Base-by-base conservation (phyloP, 2,888 invertebrate genomes). In the Drosophila nigritarsus region DNA sequence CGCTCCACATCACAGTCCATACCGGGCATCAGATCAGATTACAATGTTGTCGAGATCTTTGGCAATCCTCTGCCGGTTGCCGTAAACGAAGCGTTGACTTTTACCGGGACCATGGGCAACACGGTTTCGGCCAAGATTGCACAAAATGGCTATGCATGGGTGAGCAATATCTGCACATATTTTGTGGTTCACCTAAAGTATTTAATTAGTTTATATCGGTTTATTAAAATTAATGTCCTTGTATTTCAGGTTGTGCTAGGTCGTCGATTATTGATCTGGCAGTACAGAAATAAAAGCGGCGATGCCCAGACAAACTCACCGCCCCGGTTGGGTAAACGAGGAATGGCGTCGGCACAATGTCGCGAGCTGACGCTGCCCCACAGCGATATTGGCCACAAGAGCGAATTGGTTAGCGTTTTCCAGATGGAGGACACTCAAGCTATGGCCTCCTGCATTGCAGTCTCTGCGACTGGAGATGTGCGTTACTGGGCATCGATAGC, bases 401-500 rank as follows among this genome's bases (percentile, higher is more conserved):
- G 98, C 0, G 96, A 98, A 68, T 94, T 98, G 20, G 96, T 97
- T 1, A 95, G 95, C 32, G 95, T 98, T 0, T 97, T 96, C 91
- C 94, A 95, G 18, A 93, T 94, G 3, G 93, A 93, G 51, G 94
- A 55, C 11, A 38, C 94, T 1, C 94, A 94, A 74, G 94, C 95
- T 91, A 95, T 96, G 92, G 97, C 98, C 11, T 96, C 97, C 0
- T 98, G 98, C 89, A 95, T 99, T 82, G 98, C 98, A 20, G 97
- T 98, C 1, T 98, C 98, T 0, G 98, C 98, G 0, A 98, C 98
- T 91, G 99, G 98, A 40, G 95, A 96, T 58, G 96, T 98, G 1
- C 95, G 98, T 1, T 98, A 96, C 93, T 99, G 99, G 99, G 95
- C 97, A 0, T 97, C 96, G 6, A 95, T 98, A 42, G 96, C 97